Evolutionary conservation across 2,888 invertebrate genomes (phyloP).

Genomic region (Caenorhabditis japonica): DNA sequence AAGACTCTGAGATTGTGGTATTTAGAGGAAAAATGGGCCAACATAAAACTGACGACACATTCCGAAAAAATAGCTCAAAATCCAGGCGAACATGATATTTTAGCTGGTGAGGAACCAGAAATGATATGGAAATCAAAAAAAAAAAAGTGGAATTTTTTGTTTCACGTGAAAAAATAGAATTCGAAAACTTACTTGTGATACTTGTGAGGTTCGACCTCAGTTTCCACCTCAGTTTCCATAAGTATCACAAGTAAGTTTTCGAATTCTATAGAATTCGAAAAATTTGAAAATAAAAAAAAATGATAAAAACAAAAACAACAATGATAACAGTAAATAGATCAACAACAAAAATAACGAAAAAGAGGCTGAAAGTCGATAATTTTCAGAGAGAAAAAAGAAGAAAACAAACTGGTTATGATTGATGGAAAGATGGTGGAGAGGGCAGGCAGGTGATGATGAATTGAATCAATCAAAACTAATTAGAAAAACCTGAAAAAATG

Average conservation of each 20-base stretch:
- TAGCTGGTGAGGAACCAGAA: too few relatives aligned
- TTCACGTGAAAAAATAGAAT: background rate
- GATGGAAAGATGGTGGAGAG: constrained; percentile 4
- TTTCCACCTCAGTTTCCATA: too few relatives aligned
- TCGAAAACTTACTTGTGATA: too few relatives aligned
- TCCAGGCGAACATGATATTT: constrained; percentile 16
- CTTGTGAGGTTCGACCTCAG: too few relatives aligned
- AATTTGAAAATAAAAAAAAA: background rate
- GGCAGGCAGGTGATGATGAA: too few relatives aligned
- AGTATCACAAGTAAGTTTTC: too few relatives aligned
- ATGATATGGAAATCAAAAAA: background rate
- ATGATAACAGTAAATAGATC: background rate
- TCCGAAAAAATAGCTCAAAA: constrained; percentile 36
- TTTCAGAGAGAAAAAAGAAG: background rate
- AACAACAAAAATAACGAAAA: background rate
- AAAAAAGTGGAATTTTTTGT: background rate
- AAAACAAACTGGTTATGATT: constrained; percentile 15
- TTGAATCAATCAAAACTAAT: too few relatives aligned
- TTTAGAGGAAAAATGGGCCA: background rate
- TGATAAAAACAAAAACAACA: constrained; percentile 7
- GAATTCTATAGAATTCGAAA: too few relatives aligned
- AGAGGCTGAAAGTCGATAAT: background rate
- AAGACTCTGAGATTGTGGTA: constrained; percentile 13
- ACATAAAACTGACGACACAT: constrained; percentile 24
- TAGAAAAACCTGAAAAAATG: constrained; percentile 10